Evolutionary conservation across 2,888 invertebrate genomes (phyloP), one percentile per base, ranked within the genome.

Genomic region (Euproctis similis): DNA sequence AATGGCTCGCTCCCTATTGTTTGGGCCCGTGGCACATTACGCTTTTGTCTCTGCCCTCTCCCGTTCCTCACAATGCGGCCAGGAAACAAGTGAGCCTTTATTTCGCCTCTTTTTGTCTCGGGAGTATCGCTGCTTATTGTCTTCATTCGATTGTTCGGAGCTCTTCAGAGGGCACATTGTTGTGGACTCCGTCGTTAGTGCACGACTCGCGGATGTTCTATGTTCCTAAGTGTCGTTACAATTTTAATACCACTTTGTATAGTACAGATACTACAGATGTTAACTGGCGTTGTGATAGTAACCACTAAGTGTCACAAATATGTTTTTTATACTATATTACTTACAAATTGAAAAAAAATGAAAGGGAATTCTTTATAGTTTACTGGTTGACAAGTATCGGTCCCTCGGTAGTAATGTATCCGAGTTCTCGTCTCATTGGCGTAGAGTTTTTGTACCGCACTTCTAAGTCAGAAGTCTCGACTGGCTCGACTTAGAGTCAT

Each of bases 91-190:
- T 84, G 85, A 85, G 84, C 85, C 85, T 85, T 85, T 85, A 85
- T 85, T 85, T 84, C 82, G 84, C 81, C 80, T 82, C 85, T 85
- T 85, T 85, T 85, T 85, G 85, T 85, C 85, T 85, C 84, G 77
- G 77, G 84, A 85, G 85, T 85, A 85, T 85, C 85, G 85, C 81
- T 84, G 84, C 81, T 85, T 85, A 85, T 85, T 85, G 85, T 85
- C 85, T 85, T 84, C 85, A 85, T 85, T 85, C 85, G 85, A 85
- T 85, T 85, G 85, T 85, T 85, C 85, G 80, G 74, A 69, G 77
- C 82, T 84, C 82, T 81, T 81, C 81, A 77, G 74, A 81, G 80
- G 81, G 84, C 75, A 78, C 80, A 84, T 84, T 84, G 84, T 84
- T 82, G 78, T 77, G 76, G 78, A 77, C 70, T 61, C 58, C 66